These are phyloP conservation scores for Phalacrocorax aristotelis DNA, from an alignment of 2,113 vertebrate genomes.

Conservation along the genomic window DNA sequence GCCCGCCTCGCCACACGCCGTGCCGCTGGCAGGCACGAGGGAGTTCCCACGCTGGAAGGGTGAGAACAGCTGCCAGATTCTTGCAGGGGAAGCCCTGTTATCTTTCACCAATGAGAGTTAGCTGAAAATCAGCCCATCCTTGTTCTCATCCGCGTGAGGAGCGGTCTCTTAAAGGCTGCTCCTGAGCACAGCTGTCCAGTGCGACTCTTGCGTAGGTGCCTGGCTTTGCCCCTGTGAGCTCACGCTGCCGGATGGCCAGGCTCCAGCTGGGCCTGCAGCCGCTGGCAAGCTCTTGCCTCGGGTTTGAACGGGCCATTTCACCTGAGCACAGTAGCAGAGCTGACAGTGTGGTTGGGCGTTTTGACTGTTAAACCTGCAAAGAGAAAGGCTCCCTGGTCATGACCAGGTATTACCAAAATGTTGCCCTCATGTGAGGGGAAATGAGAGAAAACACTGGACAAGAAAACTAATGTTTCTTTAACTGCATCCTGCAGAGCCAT, in stretches of 20 bases:
- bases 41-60: constrained; percentile 92
- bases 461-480: not conserved
- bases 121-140: not conserved
- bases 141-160: not conserved
- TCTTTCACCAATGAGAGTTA: not conserved
- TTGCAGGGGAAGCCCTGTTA: fast-evolving
- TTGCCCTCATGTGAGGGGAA: not conserved
- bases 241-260: fast-evolving
- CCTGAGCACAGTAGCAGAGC: fast-evolving
- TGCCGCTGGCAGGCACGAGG: constrained; percentile 87
- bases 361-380: not conserved
- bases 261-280: not conserved
- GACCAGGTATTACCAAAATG: not conserved
- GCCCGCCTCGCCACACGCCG: constrained; percentile 85
- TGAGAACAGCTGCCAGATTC: constrained; percentile 17
- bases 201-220: fast-evolving
- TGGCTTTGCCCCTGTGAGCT: not conserved
- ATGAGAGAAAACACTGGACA: not conserved
- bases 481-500: not conserved
- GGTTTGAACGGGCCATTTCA: not conserved
- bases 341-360: not conserved
- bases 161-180: not conserved
- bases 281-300: not conserved
- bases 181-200: fast-evolving
- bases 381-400: not conserved